Base-by-base conservation (phyloP, 2,888 invertebrate species). In the Ornithoptera alexandrae region DNA sequence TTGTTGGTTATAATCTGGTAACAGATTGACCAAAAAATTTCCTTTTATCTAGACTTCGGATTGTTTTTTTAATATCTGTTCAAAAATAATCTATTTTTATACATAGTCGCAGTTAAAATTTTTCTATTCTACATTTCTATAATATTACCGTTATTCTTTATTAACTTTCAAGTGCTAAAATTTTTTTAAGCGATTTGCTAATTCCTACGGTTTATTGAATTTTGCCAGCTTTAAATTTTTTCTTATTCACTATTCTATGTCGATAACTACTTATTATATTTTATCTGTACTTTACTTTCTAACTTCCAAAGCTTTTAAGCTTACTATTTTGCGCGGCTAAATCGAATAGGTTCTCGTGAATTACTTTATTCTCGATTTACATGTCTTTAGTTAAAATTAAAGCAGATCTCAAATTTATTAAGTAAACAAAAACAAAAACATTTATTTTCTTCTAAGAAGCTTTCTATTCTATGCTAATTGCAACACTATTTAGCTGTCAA, bases 401-500 rank as follows among this genome's bases (percentile, higher is more conserved):
- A 74, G 74, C 71, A 65, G 73, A 70, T 72, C 70, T 46, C 56
- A 74, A 77, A 72, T 76, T 75, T 8, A 74, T 30, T 50, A 36
- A 60, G 72, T 70, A 68, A 46, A 46, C 46, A 46, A 69, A 73
- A 74, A 76, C 73, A 74, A 78, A 22, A 64, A 64, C 53, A 65
- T 64, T 72, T 61, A 62, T 73, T 39, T 70, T 73, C 72, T n/a
- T 82, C 84, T 88, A 89, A 79, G 84, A 89, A 87, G 79, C 76
- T 72, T 76, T 77, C 78, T 83, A 72, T 77, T 78, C 84, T 82
- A 84, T 78, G 79, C 86, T 87, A 86, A 78, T 84, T 84, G 85
- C 87, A 79, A 73, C 70, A 79, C 83, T 84, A 84, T 81, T 79
- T 78, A 84, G 83, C 82, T 78, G 72, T 73, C 72, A 73, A 73